Evolutionary conservation across 2,113 vertebrate species (phyloP), one percentile per base, ranked within the genome.

Genomic region (Peromyscus leucopus): DNA sequence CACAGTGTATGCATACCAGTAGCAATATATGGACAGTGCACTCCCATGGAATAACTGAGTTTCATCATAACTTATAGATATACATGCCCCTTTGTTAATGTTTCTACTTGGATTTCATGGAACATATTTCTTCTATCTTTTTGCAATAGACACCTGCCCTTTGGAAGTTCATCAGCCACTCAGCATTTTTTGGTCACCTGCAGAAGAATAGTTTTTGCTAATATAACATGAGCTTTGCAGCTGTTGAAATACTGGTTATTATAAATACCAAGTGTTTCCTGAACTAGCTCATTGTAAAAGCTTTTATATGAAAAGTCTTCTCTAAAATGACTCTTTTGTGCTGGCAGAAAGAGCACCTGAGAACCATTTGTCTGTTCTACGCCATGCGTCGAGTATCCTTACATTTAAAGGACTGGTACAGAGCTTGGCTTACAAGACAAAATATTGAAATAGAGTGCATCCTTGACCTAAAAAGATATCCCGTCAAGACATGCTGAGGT

Each of bases 211-310:
- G 39, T 95, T 94, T 92, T 65, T 65, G 24, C 39, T 92, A 89
- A 94, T 96, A 90, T 94, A 87, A 76, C 2, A 2, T 91, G 16
- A 59, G 79, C 21, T 86, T 90, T 95, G 63, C 39, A 65, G 57
- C 93, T 96, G 94, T 95, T 93, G 90, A 96, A 96, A 96, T 94
- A 93, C 86, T 91, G 93, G 82, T 91, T 93, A 91, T 94, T 90
- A 63, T 91, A 96, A 96, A 94, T 91, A 96, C 55, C 46, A 96
- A 94, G 89, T 96, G 80, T 78, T 96, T 96, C 89, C 67, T 48
- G 22, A 95, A 95, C 46, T 89, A 91, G 16, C 33, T 90, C 80
- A 93, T 93, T 93, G 83, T 94, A 95, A 94, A 95, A 33, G 57
- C 75, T 92, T 85, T 80, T 48, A 90, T 94, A 96, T 80, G 95